Evolutionary conservation across 1,140 invertebrate species (phyloP).

Genomic region (Drosophila ironensis): DNA sequence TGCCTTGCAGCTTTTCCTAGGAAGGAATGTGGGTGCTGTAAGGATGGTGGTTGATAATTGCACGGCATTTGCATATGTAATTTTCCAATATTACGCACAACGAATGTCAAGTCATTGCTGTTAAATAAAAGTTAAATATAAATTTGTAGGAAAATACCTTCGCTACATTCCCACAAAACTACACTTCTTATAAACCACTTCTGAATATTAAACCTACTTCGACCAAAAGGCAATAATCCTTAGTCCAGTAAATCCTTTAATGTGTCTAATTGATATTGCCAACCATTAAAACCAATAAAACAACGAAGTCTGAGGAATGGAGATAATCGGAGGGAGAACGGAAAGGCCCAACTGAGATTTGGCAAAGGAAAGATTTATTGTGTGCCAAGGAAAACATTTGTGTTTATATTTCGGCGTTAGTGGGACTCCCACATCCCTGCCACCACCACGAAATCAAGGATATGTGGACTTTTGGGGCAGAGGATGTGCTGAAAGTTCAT

Average conservation of each 20-base stretch:
- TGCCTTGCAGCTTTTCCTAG: constrained; percentile 11
- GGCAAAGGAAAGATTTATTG: constrained; percentile 68
- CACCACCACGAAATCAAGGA: background rate
- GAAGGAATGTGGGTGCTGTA: background rate
- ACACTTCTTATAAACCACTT: background rate
- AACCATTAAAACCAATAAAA: constrained; percentile 48
- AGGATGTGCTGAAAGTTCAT: constrained; percentile 73
- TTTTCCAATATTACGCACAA: constrained; percentile 1
- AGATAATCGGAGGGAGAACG: background rate
- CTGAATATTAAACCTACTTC: too few relatives aligned
- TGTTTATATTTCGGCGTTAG: constrained; percentile 58
- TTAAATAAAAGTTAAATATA: background rate
- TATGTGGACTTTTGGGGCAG: constrained; percentile 16
- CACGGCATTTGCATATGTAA: constrained; percentile 30
- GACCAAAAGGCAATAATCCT: background rate
- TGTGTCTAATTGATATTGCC: constrained; percentile 52
- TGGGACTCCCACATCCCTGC: constrained; percentile 23
- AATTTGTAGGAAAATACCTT: too few relatives aligned
- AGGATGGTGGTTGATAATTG: constrained; percentile 15
- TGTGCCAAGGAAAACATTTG: constrained; percentile 70
- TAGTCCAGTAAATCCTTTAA: constrained; percentile 49
- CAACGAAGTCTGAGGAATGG: background rate
- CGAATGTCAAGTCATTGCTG: background rate
- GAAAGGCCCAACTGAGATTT: constrained; percentile 46
- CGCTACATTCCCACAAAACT: background rate